phyloP scores from a whole-genome alignment of 2,888 invertebrate genomes.

The Melinopterus prodromus region DNA sequence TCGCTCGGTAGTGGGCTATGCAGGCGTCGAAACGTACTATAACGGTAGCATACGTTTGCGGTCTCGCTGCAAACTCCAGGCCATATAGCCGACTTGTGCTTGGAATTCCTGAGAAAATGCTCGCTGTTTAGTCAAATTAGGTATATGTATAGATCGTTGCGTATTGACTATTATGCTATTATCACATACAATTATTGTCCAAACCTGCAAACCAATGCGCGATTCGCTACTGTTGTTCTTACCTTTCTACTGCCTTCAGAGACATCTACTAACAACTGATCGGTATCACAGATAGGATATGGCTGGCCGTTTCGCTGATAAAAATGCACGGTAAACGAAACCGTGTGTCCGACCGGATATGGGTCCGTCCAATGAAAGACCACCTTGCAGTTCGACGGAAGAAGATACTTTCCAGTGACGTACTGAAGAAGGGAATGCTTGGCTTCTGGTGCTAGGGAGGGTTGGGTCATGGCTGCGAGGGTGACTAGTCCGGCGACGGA shows the following conservation, averaged over 20 bases:
- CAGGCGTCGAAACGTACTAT: no score
- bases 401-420: slow-evolving; percentile 90
- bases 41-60: no score
- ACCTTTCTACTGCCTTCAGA: slow-evolving; percentile 85
- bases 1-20: no score
- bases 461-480: slow-evolving; percentile 90
- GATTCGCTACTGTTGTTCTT: no score
- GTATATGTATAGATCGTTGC: no score
- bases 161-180: no score
- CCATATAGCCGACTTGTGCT: no score
- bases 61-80: no score
- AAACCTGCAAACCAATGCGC: no score
- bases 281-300: slow-evolving; percentile 93
- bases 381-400: slow-evolving; percentile 83
- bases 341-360: slow-evolving; percentile 87
- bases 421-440: slow-evolving; percentile 89
- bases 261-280: slow-evolving; percentile 88
- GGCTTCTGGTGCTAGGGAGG: slow-evolving; percentile 88
- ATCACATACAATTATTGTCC: no score
- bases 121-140: no score
- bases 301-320: slow-evolving; percentile 93
- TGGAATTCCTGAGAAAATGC: no score
- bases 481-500: slow-evolving; percentile 90
- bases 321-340: slow-evolving; percentile 90
- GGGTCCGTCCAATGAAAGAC: slow-evolving; percentile 91